These are phyloP conservation scores for Hydrotaea cyrtoneurina DNA, from an alignment of 2,888 invertebrate genomes.

Conservation along the genomic window DNA sequence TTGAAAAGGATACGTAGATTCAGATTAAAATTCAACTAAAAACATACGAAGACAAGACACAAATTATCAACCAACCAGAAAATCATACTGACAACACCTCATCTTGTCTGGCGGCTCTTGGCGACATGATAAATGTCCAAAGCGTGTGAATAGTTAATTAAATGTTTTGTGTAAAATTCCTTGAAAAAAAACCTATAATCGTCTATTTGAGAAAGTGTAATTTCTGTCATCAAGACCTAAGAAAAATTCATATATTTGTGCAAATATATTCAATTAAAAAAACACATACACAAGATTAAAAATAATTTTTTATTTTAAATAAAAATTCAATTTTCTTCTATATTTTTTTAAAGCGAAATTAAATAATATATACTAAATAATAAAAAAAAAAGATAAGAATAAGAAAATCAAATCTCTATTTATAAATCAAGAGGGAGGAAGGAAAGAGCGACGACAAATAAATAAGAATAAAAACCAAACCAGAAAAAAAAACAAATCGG, in stretches of 20 bases:
- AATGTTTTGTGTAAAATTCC: conserved; percentile 36
- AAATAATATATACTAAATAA: conserved; percentile 23
- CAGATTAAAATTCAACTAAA: conserved; percentile 6
- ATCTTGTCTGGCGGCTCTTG: not conserved
- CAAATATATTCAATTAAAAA: not conserved
- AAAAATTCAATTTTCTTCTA: not conserved
- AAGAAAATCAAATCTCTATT: conserved; percentile 25
- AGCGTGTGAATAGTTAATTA: conserved; percentile 28
- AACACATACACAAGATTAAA: not conserved
- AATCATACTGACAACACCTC: conserved; percentile 61
- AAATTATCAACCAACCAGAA: conserved; percentile 58
- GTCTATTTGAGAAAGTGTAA: not conserved
- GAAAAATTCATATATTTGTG: not conserved
- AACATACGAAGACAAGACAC: conserved; percentile 17
- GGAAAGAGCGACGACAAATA: conserved; percentile 55
- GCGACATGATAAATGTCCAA: conserved; percentile 35
- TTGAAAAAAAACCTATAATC: not conserved
- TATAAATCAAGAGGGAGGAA: conserved; percentile 18
- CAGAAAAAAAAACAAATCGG: conserved; percentile 44
- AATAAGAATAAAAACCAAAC: conserved; percentile 41
- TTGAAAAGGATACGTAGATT: conserved; percentile 32
- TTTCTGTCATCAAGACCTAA: not conserved
- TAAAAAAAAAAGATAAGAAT: not conserved
- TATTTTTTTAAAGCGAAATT: conserved; percentile 30
- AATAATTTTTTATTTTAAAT: not conserved